Base-by-base conservation (phyloP, 2,797 vertebrate genomes). In the Lepus oiostolus region DNA sequence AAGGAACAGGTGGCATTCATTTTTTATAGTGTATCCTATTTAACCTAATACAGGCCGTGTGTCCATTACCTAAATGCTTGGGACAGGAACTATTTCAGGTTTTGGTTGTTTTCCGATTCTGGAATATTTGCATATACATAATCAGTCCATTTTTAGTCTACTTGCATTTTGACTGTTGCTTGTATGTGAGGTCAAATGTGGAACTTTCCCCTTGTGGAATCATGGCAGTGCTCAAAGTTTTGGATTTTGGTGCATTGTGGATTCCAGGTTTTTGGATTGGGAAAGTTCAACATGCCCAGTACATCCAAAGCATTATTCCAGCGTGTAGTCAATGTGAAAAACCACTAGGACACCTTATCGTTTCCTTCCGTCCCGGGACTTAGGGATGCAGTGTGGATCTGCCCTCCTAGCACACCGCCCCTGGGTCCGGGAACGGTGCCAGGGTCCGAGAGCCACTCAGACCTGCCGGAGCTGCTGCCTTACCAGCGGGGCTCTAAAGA, bases 331-430 rank as follows among this genome's bases (percentile, higher is more conserved):
- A 32, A 1, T 35, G 26, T 58, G 4, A 76, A 35, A 35, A 60
- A 19, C 4, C n/a, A 22, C 0, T 13, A n/a, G 50, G 63, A 12
- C 30, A 17, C 10, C 52, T 82, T 26, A 8, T 58, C 17, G 47
- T 76, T 11, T 32, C 21, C 47, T n/a, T 11, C 13, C 13, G 28
- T 22, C 13, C 17, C 12, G 1, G 24, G n/a, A 26, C 52, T 67
- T 85, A 50, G 89, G 38, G 21, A 60, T n/a, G 4, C 5, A 16
- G 11, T 24, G 32, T 54, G 30, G 42, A 0, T 68, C 35, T 52
- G 4, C 28, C 5, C 0, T 9, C 1, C 14, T 0, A 6, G 76
- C 21, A 2, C 16, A 0, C 63, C 52, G 22, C 16, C 3, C 0
- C 7, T 47, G 7, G 81, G 28, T 42, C 4, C 0, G 0, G 10